phyloP scores from a whole-genome alignment of 2,797 vertebrate genomes.

The Hyperoplus lanceolatus region DNA sequence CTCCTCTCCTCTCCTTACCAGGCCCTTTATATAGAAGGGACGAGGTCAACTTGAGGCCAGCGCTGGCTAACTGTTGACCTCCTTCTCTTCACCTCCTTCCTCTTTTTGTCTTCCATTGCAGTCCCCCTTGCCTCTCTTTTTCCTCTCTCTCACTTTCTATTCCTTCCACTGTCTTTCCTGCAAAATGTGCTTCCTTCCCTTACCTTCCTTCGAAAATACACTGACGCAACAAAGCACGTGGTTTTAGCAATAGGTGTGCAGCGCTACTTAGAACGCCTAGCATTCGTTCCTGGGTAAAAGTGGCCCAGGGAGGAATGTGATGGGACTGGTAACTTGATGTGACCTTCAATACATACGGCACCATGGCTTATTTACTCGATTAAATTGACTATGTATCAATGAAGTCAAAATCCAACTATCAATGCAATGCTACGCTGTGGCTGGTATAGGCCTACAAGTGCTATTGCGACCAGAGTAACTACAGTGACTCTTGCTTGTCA shows the following conservation, averaged over 20 bases:
- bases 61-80: constrained; percentile 89
- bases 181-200: constrained; percentile 10
- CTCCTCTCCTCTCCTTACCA: constrained; percentile 74
- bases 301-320: constrained; percentile 21
- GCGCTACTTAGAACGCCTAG: constrained; percentile 31
- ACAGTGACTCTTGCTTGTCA: constrained; percentile 35
- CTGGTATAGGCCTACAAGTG: background rate
- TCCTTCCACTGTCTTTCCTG: constrained; percentile 8
- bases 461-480: constrained; percentile 24
- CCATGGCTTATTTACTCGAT: constrained; percentile 27
- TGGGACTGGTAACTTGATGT: constrained; percentile 25
- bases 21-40: constrained; percentile 84
- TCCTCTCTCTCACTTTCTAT: constrained; percentile 21
- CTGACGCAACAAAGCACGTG: constrained; percentile 50
- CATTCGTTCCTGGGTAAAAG: constrained; percentile 33
- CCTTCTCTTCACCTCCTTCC: constrained; percentile 53
- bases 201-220: constrained; percentile 13
- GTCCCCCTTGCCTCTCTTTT: constrained; percentile 41
- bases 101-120: constrained; percentile 36
- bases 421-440: constrained; percentile 9
- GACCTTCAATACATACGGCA: constrained; percentile 30
- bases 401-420: constrained; percentile 37
- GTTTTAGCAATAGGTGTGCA: constrained; percentile 52
- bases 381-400: constrained; percentile 20
- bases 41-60: constrained; percentile 91